A percentile compares a stretch with the other conserved stretches of the same genome.
These are phyloP conservation scores for Dendrolimus pini DNA, from an alignment of 2,888 invertebrate species.

Conservation along the genomic window DNA sequence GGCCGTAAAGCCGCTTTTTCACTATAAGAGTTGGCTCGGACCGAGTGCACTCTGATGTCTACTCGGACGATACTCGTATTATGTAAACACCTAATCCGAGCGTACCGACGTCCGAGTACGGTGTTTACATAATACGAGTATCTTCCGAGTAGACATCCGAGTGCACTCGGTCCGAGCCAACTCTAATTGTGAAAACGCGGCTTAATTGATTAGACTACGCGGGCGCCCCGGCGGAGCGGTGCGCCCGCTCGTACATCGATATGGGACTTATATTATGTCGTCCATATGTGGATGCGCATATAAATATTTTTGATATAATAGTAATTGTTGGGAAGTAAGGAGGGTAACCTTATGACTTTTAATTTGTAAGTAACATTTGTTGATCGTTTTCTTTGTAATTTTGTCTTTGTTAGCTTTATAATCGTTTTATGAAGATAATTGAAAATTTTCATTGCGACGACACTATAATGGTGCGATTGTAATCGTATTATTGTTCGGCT, in stretches of 20 bases:
- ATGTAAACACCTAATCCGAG: too few relatives aligned
- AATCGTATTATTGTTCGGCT: constrained; percentile 45
- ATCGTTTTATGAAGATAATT: constrained; percentile 54
- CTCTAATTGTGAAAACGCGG: too few relatives aligned
- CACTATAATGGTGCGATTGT: constrained; percentile 46
- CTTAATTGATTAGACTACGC: constrained; percentile 4
- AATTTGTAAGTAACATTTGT: constrained; percentile 74
- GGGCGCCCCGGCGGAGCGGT: constrained; percentile 8
- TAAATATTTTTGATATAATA: constrained; percentile 65
- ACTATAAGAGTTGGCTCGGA: too few relatives aligned
- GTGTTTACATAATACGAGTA: too few relatives aligned
- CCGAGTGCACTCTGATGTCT: too few relatives aligned
- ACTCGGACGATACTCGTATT: too few relatives aligned
- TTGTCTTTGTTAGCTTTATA: constrained; percentile 73
- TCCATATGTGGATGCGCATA: constrained; percentile 32
- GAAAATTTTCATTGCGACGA: constrained; percentile 43
- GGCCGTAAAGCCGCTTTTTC: too few relatives aligned
- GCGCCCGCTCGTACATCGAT: constrained; percentile 8
- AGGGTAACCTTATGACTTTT: constrained; percentile 62
- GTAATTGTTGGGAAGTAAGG: constrained; percentile 66
- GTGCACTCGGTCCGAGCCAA: too few relatives aligned
- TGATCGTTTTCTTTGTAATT: constrained; percentile 73
- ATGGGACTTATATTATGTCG: constrained; percentile 11
- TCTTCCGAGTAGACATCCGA: too few relatives aligned
- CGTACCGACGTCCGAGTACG: too few relatives aligned